phyloP scores from a whole-genome alignment of 2,888 invertebrate species.

The Microchrysa polita region DNA sequence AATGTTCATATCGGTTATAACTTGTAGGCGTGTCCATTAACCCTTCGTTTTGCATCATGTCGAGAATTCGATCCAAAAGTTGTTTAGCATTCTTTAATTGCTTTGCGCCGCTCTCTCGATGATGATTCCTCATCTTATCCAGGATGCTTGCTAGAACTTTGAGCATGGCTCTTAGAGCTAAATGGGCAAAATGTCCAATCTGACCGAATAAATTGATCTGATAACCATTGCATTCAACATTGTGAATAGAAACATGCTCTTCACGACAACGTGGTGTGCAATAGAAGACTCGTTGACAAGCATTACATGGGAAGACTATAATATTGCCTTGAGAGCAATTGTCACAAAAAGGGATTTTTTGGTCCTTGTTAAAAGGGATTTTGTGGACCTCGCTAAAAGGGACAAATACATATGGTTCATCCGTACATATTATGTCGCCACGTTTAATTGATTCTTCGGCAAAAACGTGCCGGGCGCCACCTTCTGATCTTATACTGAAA shows the following conservation, averaged over 20 bases:
- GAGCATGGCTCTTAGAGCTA: conserved; percentile 77
- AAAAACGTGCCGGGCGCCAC: conserved; percentile 74
- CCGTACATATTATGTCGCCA: conserved; percentile 81
- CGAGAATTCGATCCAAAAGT: conserved; percentile 9
- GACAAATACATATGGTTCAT: conserved; percentile 83
- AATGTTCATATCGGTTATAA: conserved; percentile 66
- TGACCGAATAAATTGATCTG: conserved; percentile 72
- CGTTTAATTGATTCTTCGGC: conserved; percentile 69
- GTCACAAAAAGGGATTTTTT: too few species aligned
- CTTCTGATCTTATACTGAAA: conserved; percentile 67
- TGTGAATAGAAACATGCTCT: conserved; percentile 70
- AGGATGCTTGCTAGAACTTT: conserved; percentile 60
- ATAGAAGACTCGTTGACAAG: conserved; percentile 74
- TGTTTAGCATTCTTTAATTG: neutral
- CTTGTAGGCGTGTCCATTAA: conserved; percentile 72
- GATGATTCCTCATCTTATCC: neutral
- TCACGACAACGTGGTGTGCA: conserved; percentile 73
- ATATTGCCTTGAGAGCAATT: conserved; percentile 73
- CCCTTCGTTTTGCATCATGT: conserved; percentile 69
- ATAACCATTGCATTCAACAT: conserved; percentile 77
- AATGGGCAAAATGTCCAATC: conserved; percentile 77
- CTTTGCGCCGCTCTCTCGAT: neutral
- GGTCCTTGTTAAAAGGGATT: too few species aligned
- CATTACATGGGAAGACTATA: conserved; percentile 74
- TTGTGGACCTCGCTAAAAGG: conserved; percentile 59